A percentile compares a stretch with the other conserved stretches of the same genome.
Conservation (phyloP, 2,113 vertebrate species). For the Toxostoma redivivum region DNA sequence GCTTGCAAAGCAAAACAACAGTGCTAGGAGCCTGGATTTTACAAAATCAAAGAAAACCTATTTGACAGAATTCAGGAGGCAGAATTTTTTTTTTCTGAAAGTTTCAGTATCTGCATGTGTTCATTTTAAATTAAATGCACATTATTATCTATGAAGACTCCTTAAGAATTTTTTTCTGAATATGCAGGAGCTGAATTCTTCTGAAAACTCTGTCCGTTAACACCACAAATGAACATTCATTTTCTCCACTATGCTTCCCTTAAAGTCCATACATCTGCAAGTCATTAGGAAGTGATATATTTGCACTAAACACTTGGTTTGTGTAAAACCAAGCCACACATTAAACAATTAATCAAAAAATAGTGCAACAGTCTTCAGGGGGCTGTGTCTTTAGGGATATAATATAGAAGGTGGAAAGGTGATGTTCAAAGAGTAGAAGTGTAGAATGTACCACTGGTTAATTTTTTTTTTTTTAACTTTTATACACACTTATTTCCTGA, state of each 20-base stretch:
- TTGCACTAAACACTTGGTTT: not conserved
- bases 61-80: not conserved
- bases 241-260: not conserved
- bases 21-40: not conserved
- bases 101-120: not conserved
- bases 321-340: not conserved
- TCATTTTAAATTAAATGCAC: not conserved
- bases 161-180: not conserved
- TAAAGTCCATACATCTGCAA: not conserved
- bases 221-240: not conserved
- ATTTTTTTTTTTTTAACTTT: not conserved
- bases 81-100: not conserved
- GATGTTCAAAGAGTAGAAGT: not conserved
- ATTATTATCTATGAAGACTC: not conserved
- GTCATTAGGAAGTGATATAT: not conserved
- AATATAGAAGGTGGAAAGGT: not conserved
- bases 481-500: not conserved
- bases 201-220: not conserved
- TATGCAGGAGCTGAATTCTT: not conserved
- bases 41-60: not conserved
- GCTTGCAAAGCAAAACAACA: not conserved
- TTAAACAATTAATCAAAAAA: not conserved
- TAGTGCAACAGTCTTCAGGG: not conserved
- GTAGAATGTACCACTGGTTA: not conserved
- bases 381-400: not conserved